Evolutionary conservation across 2,113 vertebrate species (phyloP).

Genomic region (Miniopterus natalensis): DNA sequence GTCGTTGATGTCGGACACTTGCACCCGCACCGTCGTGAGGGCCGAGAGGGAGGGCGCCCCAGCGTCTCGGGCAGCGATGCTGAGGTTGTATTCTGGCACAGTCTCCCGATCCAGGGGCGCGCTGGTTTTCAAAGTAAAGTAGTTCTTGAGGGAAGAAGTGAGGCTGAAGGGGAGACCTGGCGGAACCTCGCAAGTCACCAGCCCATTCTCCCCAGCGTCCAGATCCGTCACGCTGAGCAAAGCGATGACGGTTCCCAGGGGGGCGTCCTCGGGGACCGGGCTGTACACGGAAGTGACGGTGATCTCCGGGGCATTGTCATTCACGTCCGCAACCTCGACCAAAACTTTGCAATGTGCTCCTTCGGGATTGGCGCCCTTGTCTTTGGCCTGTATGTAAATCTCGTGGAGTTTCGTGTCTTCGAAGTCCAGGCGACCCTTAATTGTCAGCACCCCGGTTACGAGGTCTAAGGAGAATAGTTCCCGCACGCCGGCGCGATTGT

Average conservation of each 20-base stretch:
- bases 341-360: conserved; percentile 90
- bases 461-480: conserved; percentile 88
- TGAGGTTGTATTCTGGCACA: conserved; percentile 88
- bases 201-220: conserved; percentile 89
- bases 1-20: conserved; percentile 90
- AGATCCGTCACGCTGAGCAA: conserved; percentile 88
- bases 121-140: conserved; percentile 89
- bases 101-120: conserved; percentile 87
- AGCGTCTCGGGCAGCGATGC: conserved; percentile 86
- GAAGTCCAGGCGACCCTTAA: conserved; percentile 89
- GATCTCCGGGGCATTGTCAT: conserved; percentile 90
- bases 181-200: conserved; percentile 88
- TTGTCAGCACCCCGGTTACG: conserved; percentile 86
- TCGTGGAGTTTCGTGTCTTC: conserved; percentile 88
- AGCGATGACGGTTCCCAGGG: conserved; percentile 87
- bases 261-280: conserved; percentile 88
- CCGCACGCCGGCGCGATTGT: conserved; percentile 85
- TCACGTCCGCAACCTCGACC: conserved; percentile 89
- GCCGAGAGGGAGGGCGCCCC: conserved; percentile 86
- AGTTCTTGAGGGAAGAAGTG: conserved; percentile 89
- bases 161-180: conserved; percentile 88
- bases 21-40: conserved; percentile 85
- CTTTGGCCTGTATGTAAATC: conserved; percentile 90
- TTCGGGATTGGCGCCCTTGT: conserved; percentile 87
- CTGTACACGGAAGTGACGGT: conserved; percentile 89